Conservation (phyloP, 2,888 invertebrate genomes). For the Cyrtodaria siliqua region DNA sequence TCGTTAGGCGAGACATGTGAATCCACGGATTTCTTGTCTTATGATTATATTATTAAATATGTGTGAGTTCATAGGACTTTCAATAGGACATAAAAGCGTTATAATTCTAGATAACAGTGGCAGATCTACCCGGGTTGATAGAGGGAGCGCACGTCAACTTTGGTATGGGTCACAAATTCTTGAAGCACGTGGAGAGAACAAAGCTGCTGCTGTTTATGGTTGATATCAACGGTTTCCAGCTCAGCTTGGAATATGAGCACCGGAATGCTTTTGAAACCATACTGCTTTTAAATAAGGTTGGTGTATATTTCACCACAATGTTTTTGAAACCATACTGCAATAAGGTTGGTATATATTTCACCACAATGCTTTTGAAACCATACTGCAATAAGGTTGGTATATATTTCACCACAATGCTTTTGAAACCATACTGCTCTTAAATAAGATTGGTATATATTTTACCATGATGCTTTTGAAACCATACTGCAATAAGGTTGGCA, state of each 20-base stretch:
- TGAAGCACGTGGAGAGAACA: conserved; percentile 97
- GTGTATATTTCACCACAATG: too few relatives aligned
- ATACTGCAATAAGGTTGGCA: too few relatives aligned
- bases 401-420: conserved; percentile 91
- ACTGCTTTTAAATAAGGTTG: conserved; percentile 91
- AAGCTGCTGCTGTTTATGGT: conserved; percentile 95
- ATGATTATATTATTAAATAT: background rate
- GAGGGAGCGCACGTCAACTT: conserved; percentile 97
- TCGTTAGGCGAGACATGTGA: too few relatives aligned
- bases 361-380: too few relatives aligned
- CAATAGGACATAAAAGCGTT: too few relatives aligned
- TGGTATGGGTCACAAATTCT: conserved; percentile 91
- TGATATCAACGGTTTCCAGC: conserved; percentile 95
- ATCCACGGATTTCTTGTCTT: too few relatives aligned
- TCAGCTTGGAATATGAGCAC: conserved; percentile 90
- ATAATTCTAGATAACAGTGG: conserved; percentile 90
- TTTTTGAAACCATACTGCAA: too few relatives aligned
- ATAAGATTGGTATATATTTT: conserved; percentile 88
- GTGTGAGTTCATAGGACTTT: background rate
- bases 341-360: too few relatives aligned
- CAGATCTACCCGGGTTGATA: conserved; percentile 98
- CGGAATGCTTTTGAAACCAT: conserved; percentile 94
- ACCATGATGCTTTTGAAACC: too few relatives aligned
- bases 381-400: conserved; percentile 90
- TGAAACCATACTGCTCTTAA: conserved; percentile 94